A percentile compares a stretch with the other conserved stretches of the same genome.
These are phyloP conservation scores for Callithrix jacchus DNA, from an alignment of 2,113 vertebrate species.

Conservation along the genomic window DNA sequence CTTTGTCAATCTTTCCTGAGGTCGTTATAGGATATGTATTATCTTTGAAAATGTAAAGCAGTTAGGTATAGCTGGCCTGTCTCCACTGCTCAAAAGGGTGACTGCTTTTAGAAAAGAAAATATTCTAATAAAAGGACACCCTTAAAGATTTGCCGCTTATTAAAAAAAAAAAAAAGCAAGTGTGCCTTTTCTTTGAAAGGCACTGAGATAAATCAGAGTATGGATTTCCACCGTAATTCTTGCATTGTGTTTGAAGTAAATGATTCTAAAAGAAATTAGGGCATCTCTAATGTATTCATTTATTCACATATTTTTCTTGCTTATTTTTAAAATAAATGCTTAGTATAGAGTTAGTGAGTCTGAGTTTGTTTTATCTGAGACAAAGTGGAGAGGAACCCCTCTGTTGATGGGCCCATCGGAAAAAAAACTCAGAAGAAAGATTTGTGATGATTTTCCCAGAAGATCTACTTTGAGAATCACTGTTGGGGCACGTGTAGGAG, in stretches of 20 bases:
- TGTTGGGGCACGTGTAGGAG: background rate
- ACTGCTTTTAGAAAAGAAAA: conserved; percentile 16
- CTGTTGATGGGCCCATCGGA: background rate
- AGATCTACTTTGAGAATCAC: background rate
- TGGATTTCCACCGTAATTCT: conserved; percentile 29
- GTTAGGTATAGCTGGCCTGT: background rate
- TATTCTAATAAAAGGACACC: conserved; percentile 8
- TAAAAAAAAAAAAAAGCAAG: too few relatives aligned
- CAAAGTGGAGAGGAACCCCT: background rate
- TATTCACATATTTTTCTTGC: background rate
- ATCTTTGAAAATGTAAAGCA: background rate
- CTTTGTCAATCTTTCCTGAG: background rate
- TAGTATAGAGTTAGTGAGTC: background rate
- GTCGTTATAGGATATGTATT: background rate
- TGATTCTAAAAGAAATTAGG: background rate
- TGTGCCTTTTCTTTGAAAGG: too few relatives aligned
- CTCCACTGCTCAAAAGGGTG: background rate
- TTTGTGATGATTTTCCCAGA: background rate
- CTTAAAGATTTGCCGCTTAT: too few relatives aligned
- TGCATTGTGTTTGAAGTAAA: background rate
- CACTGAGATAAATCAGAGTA: background rate
- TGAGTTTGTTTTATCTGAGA: conserved; percentile 24
- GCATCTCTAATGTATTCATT: background rate
- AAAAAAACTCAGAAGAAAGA: background rate
- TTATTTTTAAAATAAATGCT: conserved; percentile 9